Conservation (phyloP, 1,140 invertebrate genomes). For the Anagrus nilaparvatae region DNA sequence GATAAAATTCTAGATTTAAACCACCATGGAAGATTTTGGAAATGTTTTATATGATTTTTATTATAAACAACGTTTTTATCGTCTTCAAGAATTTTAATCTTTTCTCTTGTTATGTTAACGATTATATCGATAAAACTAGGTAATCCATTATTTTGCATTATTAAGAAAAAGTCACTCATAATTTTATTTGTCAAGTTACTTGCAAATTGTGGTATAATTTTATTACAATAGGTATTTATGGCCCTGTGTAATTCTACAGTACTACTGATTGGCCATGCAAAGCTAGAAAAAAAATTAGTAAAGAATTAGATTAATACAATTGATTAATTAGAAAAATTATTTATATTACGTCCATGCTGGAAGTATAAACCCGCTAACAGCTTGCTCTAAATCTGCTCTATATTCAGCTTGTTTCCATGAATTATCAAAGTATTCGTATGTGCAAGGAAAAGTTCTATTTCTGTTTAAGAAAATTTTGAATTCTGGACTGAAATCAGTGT, state of each 20-base stretch:
- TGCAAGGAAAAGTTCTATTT: constrained; percentile 33
- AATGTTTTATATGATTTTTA: constrained; percentile 32
- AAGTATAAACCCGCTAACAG: constrained; percentile 27
- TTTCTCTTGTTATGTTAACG: constrained; percentile 29
- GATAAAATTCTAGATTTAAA: constrained; percentile 33
- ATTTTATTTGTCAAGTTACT: constrained; percentile 24
- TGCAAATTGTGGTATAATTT: constrained; percentile 22
- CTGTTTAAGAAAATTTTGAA: constrained; percentile 39
- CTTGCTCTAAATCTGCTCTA: constrained; percentile 23
- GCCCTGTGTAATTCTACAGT: constrained; percentile 19
- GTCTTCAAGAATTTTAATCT: constrained; percentile 22
- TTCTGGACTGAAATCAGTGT: constrained; percentile 43
- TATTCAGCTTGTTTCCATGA: constrained; percentile 41
- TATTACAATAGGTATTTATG: constrained; percentile 25
- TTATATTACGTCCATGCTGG: constrained; percentile 36
- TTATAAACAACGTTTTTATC: constrained; percentile 34
- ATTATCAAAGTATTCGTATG: constrained; percentile 45
- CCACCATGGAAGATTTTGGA: constrained; percentile 36
- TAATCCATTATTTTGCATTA: constrained; percentile 18
- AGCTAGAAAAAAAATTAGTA: constrained; percentile 23
- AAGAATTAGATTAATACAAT: constrained; percentile 9
- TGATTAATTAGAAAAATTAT: constrained; percentile 5
- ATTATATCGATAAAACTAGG: constrained; percentile 31
- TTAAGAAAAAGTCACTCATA: constrained; percentile 28
- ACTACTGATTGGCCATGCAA: constrained; percentile 31